Conservation (phyloP, 2,888 invertebrate genomes). For the Hofmannophila pseudospretella region DNA sequence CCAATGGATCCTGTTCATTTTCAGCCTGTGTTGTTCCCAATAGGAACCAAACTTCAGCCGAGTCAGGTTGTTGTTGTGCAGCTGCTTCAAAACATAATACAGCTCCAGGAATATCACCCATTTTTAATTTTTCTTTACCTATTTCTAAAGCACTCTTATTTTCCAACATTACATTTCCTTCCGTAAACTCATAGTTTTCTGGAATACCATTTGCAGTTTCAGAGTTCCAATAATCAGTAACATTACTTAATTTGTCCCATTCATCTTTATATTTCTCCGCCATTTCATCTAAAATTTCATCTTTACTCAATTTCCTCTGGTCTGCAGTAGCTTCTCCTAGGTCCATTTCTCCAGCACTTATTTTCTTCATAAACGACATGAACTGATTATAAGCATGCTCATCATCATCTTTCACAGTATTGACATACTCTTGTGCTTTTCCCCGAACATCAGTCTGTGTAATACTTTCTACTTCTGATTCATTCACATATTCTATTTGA, state of each 20-base stretch:
- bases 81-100: conserved; percentile 98
- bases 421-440: conserved; percentile 78
- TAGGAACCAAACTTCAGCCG: conserved; percentile 90
- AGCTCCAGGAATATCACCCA: conserved; percentile 96
- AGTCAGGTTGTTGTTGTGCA: conserved; percentile 87
- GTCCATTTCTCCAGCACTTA: conserved; percentile 81
- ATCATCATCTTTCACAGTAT: conserved; percentile 78
- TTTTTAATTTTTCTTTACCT: conserved; percentile 88
- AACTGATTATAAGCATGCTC: conserved; percentile 88
- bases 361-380: conserved; percentile 90
- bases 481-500: conserved; percentile 60
- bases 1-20: conserved; percentile 97
- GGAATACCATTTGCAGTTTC: conserved; percentile 62
- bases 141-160: conserved; percentile 88
- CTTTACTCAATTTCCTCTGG: conserved; percentile 55
- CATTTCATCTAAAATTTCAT: conserved; percentile 67
- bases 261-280: conserved; percentile 83
- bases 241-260: conserved; percentile 86
- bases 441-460: conserved; percentile 64
- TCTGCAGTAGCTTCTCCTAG: conserved; percentile 67
- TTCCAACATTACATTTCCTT: conserved; percentile 91
- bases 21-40: conserved; percentile 96
- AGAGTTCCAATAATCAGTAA: conserved; percentile 82
- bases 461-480: conserved; percentile 39
- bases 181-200: conserved; percentile 86